Evolutionary conservation across 53 echinoderm and acorn worm genomes (phyloP), one percentile per base, ranked within the genome.

Genomic region (Zoroaster sp.): DNA sequence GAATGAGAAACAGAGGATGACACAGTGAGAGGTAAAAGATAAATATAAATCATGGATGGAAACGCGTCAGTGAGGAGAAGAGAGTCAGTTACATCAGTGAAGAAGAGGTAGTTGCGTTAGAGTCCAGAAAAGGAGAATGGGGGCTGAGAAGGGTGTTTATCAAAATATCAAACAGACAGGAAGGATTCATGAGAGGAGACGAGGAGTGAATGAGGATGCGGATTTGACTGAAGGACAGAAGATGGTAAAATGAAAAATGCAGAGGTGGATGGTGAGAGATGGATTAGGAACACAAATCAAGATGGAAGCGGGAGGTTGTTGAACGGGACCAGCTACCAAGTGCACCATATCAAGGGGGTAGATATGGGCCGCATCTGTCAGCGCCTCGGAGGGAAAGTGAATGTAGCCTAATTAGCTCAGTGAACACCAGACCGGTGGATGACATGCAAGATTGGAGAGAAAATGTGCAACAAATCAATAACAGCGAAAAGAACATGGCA

Each of bases 361-460:
- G 35, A 85, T 67, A 46, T 67, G 47, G 51, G 85, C 35, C 85
- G 8, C 37, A 35, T 85, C 85, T 85, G 52, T 85, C 85, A 71
- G 21, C 51, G 23, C 0, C 1, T 33, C 0, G 7, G 23, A 47
- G 66, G 15, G 32, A 85, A 69, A 69, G n/a, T 47, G 71, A 67
- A 43, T 28, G 18, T 5, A 30, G 31, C 30, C 34, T 85, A 69
- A 85, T 85, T 85, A 70, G 49, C 72, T 70, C 70, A 51, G 42
- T 13, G 14, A 49, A 42, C 52, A 20, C 42, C 2, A 28, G 43
- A 83, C 83, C 41, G 21, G 83, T 15, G 15, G 42, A 6, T 15
- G 67, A 81, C 45, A 67, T 67, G 66, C 42, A 28, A 42, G 41
- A 25, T 23, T n/a, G 67, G 30, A 68, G 28, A 30, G 18, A 41